Evolutionary conservation across 2,113 vertebrate species (phyloP).

Genomic region (Sinocyclocheilus grahami): DNA sequence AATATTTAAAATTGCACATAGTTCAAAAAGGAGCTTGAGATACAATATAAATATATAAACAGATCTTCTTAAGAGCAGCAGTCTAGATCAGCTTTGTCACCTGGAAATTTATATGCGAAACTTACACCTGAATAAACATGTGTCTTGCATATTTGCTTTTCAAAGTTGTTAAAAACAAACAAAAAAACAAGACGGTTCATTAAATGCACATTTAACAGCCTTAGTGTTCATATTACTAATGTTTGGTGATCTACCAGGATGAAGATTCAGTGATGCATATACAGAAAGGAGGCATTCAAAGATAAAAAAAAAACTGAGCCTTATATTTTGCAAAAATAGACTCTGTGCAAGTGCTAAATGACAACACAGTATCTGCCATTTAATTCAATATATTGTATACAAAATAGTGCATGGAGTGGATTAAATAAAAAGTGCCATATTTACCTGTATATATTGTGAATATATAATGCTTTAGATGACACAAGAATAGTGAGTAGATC

Average conservation of each 20-base stretch:
- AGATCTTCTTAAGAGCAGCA: constrained; percentile 19
- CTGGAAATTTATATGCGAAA: neutral
- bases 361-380: neutral
- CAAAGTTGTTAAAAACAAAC: neutral
- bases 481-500: neutral
- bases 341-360: neutral
- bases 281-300: neutral
- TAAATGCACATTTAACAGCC: neutral
- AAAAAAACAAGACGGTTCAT: neutral
- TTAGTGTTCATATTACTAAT: constrained; percentile 14
- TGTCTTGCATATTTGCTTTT: constrained; percentile 10
- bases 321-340: constrained; percentile 16
- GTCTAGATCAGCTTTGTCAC: constrained; percentile 27
- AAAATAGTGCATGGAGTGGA: neutral
- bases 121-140: neutral
- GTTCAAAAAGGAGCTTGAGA: neutral
- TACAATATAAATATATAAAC: constrained; percentile 30
- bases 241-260: neutral
- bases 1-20: constrained; percentile 24
- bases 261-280: neutral
- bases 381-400: neutral
- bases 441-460: neutral
- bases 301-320: neutral
- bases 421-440: neutral
- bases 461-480: neutral